These are phyloP conservation scores for Nephotettix cincticeps DNA, from an alignment of 1,140 invertebrate species.

Conservation along the genomic window DNA sequence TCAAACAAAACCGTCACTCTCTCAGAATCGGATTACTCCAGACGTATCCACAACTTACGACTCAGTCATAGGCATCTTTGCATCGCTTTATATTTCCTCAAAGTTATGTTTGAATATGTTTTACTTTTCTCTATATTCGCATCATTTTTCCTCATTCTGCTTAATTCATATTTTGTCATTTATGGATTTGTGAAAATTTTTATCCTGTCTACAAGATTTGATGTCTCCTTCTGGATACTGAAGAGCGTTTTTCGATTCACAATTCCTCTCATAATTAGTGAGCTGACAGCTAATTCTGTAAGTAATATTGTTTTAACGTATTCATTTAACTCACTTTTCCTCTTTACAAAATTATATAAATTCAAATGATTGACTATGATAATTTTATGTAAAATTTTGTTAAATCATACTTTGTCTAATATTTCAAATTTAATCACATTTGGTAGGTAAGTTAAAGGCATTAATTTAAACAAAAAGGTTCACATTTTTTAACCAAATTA, in stretches of 20 bases:
- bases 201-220: neutral
- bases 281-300: neutral
- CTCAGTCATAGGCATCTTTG: neutral
- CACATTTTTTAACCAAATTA: too few species aligned
- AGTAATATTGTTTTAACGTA: too few species aligned
- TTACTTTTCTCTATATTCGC: conserved; percentile 1
- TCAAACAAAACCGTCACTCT: neutral
- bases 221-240: neutral
- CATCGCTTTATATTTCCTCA: neutral
- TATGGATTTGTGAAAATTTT: conserved; percentile 5
- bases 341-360: too few species aligned
- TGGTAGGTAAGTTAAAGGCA: too few species aligned
- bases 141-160: neutral
- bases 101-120: neutral
- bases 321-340: too few species aligned
- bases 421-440: too few species aligned
- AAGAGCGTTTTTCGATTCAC: neutral
- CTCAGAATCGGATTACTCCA: neutral
- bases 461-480: too few species aligned
- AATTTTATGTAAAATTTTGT: too few species aligned
- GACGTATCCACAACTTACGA: neutral
- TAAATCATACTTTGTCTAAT: too few species aligned
- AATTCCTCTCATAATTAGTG: neutral
- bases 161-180: conserved; percentile 4
- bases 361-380: too few species aligned